Evolutionary conservation across 2,797 vertebrate genomes (phyloP).

Genomic region (Squalus acanthias): DNA sequence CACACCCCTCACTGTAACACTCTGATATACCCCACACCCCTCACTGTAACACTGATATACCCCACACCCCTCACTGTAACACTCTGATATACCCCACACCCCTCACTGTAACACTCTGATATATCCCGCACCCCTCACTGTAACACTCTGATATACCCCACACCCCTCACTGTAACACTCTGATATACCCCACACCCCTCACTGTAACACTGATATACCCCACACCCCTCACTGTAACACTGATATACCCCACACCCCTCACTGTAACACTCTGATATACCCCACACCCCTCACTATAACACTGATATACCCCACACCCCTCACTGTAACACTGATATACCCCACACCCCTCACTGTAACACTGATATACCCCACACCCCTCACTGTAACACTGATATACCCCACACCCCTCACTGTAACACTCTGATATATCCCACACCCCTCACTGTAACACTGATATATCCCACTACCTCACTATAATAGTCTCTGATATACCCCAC

Average conservation of each 20-base stretch:
- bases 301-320: too few species aligned
- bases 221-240: too few species aligned
- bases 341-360: background rate
- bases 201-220: too few species aligned
- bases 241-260: too few species aligned
- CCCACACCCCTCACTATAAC: too few species aligned
- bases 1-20: background rate
- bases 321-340: too few species aligned
- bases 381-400: background rate
- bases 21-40: background rate
- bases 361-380: background rate
- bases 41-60: background rate
- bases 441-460: background rate
- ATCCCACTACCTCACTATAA: too few species aligned
- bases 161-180: too few species aligned
- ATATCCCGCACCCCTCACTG: background rate
- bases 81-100: background rate
- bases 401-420: background rate
- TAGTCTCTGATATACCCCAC: too few species aligned
- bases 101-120: background rate
- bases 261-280: too few species aligned
- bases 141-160: background rate
- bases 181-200: too few species aligned
- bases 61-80: background rate
- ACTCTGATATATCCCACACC: background rate